Conservation (phyloP, 2,888 invertebrate genomes). For the Microctonus brassicae region DNA sequence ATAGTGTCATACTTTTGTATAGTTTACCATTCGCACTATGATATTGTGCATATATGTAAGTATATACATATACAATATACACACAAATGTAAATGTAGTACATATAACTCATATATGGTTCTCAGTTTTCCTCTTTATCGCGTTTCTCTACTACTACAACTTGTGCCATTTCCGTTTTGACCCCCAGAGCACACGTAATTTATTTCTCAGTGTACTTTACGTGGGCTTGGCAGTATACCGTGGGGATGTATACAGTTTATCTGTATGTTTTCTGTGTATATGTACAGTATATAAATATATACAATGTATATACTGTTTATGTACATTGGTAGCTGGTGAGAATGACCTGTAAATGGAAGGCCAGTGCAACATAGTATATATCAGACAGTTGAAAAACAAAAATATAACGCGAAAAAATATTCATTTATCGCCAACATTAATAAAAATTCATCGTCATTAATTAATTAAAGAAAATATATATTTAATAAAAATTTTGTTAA, state of each 20-base stretch:
- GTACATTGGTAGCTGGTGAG: not conserved
- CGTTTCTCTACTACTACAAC: slow-evolving; percentile 18
- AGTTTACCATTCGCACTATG: too few relatives aligned
- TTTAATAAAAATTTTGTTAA: too few relatives aligned
- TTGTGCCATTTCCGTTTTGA: slow-evolving; percentile 28
- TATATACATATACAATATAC: too few relatives aligned
- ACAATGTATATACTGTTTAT: not conserved
- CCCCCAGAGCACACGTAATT: slow-evolving; percentile 34
- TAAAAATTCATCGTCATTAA: slow-evolving; percentile 5
- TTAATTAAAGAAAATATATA: too few relatives aligned
- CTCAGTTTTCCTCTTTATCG: slow-evolving; percentile 1
- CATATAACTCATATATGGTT: not conserved
- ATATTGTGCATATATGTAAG: too few relatives aligned
- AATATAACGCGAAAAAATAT: slow-evolving; percentile 5
- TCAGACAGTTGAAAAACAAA: slow-evolving; percentile 23
- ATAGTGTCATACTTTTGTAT: not conserved
- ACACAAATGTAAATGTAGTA: too few relatives aligned
- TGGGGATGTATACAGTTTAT: slow-evolving; percentile 4
- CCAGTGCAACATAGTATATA: slow-evolving; percentile 3
- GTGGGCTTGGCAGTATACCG: slow-evolving; percentile 35
- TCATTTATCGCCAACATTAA: slow-evolving; percentile 2
- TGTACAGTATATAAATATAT: too few relatives aligned
- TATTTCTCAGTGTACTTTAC: slow-evolving; percentile 37
- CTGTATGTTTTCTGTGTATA: not conserved
- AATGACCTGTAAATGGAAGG: slow-evolving; percentile 31